phyloP scores from a whole-genome alignment of 2,113 vertebrate species.

The Scopus umbretta region DNA sequence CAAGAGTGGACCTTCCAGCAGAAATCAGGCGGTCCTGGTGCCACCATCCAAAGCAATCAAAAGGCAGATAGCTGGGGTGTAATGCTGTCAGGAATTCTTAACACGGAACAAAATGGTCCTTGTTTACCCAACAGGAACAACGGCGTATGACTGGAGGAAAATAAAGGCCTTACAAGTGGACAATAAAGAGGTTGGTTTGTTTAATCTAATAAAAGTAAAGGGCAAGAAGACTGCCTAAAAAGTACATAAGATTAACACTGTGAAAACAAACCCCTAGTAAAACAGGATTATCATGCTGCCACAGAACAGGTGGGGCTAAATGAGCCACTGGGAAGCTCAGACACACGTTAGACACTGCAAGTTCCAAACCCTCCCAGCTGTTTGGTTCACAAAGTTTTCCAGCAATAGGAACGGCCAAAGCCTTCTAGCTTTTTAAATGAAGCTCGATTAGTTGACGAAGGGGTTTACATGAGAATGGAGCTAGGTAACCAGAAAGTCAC shows the following conservation, averaged over 20 bases:
- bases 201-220: background rate
- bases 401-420: background rate
- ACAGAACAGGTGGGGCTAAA: background rate
- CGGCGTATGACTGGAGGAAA: background rate
- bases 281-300: background rate
- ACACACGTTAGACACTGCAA: background rate
- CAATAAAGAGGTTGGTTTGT: background rate
- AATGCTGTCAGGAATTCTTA: fast-evolving
- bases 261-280: background rate
- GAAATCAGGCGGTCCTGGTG: fast-evolving
- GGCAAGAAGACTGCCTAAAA: background rate
- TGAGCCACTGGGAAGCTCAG: background rate
- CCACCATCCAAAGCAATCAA: fast-evolving
- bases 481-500: background rate
- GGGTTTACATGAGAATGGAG: background rate
- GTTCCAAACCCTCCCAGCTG: background rate
- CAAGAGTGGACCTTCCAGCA: fast-evolving
- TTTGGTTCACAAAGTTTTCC: background rate
- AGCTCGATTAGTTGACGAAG: background rate
- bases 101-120: background rate
- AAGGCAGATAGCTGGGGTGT: background rate
- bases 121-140: background rate
- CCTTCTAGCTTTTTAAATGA: background rate
- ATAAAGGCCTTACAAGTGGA: background rate
- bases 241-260: fast-evolving